phyloP scores from a whole-genome alignment of 2,797 vertebrate species.

The Diplodus sargus region DNA sequence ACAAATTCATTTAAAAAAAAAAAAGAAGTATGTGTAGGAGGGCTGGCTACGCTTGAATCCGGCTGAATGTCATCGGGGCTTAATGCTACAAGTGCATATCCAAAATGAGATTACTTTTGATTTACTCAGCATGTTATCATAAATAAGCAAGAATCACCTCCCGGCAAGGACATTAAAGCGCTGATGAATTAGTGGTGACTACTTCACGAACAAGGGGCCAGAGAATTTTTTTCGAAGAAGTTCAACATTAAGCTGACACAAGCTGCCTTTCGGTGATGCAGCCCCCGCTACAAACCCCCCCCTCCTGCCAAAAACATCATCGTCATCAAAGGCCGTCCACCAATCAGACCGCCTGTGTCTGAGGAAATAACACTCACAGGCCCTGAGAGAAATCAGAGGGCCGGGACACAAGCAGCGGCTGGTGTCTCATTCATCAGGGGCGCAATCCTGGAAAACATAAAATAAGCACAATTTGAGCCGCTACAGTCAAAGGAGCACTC shows the following conservation, averaged over 20 bases:
- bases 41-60: slow-evolving; percentile 39
- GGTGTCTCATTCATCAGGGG: slow-evolving; percentile 8
- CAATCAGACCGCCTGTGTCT: slow-evolving; percentile 54
- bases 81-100: slow-evolving; percentile 45
- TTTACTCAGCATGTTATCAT: slow-evolving; percentile 50
- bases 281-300: slow-evolving; percentile 36
- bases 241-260: slow-evolving; percentile 68
- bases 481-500: background rate
- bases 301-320: slow-evolving; percentile 58
- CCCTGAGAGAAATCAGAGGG: slow-evolving; percentile 44
- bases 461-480: too few relatives aligned
- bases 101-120: slow-evolving; percentile 55
- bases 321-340: slow-evolving; percentile 43
- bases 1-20: slow-evolving; percentile 43
- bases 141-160: slow-evolving; percentile 68
- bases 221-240: slow-evolving; percentile 43
- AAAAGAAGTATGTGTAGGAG: slow-evolving; percentile 14
- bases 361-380: slow-evolving; percentile 44
- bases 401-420: slow-evolving; percentile 32
- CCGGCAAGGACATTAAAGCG: slow-evolving; percentile 56
- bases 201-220: slow-evolving; percentile 55
- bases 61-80: slow-evolving; percentile 38
- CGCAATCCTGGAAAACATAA: background rate
- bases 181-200: slow-evolving; percentile 68
- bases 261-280: slow-evolving; percentile 67